Evolutionary conservation across 2,888 invertebrate species (phyloP).

Genomic region (Drosophila planitibia): DNA sequence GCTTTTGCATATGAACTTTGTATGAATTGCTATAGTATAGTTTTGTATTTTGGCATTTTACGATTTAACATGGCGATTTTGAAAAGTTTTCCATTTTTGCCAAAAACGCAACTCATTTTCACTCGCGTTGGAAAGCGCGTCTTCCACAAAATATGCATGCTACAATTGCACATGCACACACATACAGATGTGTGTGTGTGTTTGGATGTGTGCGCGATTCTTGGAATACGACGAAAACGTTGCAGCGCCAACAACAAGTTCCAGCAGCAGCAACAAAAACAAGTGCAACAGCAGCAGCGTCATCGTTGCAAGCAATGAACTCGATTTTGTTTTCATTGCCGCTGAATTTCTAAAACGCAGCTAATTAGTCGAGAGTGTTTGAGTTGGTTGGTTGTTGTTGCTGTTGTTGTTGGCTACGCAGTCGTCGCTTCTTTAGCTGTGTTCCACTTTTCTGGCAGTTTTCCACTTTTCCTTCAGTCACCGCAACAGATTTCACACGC

Average conservation of each 20-base stretch:
- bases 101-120: constrained; percentile 66
- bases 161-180: constrained; percentile 12
- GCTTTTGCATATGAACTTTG: constrained; percentile 18
- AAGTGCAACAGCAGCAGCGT: constrained; percentile 50
- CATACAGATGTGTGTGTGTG: constrained; percentile 13
- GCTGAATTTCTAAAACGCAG: constrained; percentile 82
- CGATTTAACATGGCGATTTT: constrained; percentile 10
- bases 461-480: constrained; percentile 77
- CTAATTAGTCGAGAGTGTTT: constrained; percentile 81
- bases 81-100: constrained; percentile 53
- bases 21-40: constrained; percentile 7
- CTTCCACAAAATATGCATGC: constrained; percentile 41
- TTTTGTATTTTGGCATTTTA: not conserved
- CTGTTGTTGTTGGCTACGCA: constrained; percentile 47
- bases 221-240: constrained; percentile 69
- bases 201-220: constrained; percentile 53
- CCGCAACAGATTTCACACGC: constrained; percentile 76
- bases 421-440: constrained; percentile 70
- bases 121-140: constrained; percentile 70
- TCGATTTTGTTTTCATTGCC: constrained; percentile 82
- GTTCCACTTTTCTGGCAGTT: constrained; percentile 80
- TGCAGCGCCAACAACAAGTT: constrained; percentile 46
- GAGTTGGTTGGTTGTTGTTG: constrained; percentile 39
- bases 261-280: constrained; percentile 36
- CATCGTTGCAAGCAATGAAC: constrained; percentile 79